Percentiles rank a stretch among this genome's conserved stretches.
phyloP scores from a whole-genome alignment of 1,140 invertebrate species.

The Leguminivora glycinivorella region DNA sequence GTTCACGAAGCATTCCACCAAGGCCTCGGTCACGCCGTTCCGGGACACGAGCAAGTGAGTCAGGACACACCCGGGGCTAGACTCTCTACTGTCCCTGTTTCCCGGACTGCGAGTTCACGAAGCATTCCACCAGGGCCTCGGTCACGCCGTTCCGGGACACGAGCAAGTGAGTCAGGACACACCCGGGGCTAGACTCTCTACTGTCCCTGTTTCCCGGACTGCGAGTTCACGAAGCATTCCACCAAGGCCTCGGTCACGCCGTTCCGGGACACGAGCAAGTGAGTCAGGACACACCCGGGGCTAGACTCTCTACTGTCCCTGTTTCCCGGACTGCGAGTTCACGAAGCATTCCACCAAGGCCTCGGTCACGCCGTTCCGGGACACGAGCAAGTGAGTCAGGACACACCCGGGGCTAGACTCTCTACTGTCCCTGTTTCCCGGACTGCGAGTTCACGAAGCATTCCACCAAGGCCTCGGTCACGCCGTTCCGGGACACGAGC shows the following conservation, averaged over 20 bases:
- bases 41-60: not conserved
- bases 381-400: too few species aligned
- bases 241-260: slow-evolving; percentile 43
- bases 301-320: slow-evolving; percentile 65
- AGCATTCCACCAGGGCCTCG: slow-evolving; percentile 47
- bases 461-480: slow-evolving; percentile 40
- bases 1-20: slow-evolving; percentile 52
- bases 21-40: slow-evolving; percentile 41
- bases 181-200: slow-evolving; percentile 59
- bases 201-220: slow-evolving; percentile 70
- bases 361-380: slow-evolving; percentile 38
- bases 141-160: slow-evolving; percentile 36
- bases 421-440: slow-evolving; percentile 65
- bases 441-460: slow-evolving; percentile 69
- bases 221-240: slow-evolving; percentile 61
- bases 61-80: too few species aligned
- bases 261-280: not conserved
- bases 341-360: slow-evolving; percentile 51
- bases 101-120: slow-evolving; percentile 68
- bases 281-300: too few species aligned
- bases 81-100: slow-evolving; percentile 66
- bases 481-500: slow-evolving; percentile 29
- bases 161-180: too few species aligned
- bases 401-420: slow-evolving; percentile 62
- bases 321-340: slow-evolving; percentile 68